Percentiles rank a stretch among this genome's conserved stretches.
These are phyloP conservation scores for Anser cygnoides DNA, from an alignment of 2,113 vertebrate species.

Conservation along the genomic window DNA sequence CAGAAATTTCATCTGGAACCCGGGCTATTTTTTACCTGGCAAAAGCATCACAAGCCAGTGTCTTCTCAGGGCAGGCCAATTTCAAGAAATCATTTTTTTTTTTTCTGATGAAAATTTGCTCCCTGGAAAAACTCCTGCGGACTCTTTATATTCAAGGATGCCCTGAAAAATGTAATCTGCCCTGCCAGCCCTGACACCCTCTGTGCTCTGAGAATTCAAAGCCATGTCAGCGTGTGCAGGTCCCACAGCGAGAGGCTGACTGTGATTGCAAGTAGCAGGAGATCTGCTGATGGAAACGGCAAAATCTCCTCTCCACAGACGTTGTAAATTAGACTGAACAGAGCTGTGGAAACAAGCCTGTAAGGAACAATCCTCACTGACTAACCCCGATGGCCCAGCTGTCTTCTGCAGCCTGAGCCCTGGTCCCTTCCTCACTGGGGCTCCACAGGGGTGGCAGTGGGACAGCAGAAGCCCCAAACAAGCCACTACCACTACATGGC, in stretches of 20 bases:
- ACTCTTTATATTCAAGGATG: neutral
- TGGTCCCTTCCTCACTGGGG: neutral
- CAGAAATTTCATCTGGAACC: neutral
- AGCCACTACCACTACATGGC: neutral
- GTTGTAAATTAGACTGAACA: neutral
- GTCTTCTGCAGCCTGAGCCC: neutral
- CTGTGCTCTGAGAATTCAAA: neutral
- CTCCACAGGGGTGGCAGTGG: neutral
- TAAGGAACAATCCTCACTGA: neutral
- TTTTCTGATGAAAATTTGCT: neutral
- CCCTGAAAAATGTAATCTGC: neutral
- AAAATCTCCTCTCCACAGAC: neutral
- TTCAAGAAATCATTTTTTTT: slow-evolving; percentile 10
- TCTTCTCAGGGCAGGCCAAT: slow-evolving; percentile 5
- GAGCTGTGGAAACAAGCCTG: neutral
- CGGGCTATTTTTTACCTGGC: slow-evolving; percentile 26
- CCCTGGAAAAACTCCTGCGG: slow-evolving; percentile 23
- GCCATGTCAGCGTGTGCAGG: rapidly evolving
- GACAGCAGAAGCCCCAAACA: neutral
- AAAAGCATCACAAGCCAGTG: slow-evolving; percentile 15
- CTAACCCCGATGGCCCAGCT: neutral
- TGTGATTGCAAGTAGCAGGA: neutral
- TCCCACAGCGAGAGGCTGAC: neutral
- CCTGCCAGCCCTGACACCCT: neutral
- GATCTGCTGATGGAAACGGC: neutral